A percentile compares a stretch with the other conserved stretches of the same genome.
These are phyloP conservation scores for Dunckerocampus dactyliophorus DNA, from an alignment of 2,113 vertebrate genomes.

Conservation along the genomic window DNA sequence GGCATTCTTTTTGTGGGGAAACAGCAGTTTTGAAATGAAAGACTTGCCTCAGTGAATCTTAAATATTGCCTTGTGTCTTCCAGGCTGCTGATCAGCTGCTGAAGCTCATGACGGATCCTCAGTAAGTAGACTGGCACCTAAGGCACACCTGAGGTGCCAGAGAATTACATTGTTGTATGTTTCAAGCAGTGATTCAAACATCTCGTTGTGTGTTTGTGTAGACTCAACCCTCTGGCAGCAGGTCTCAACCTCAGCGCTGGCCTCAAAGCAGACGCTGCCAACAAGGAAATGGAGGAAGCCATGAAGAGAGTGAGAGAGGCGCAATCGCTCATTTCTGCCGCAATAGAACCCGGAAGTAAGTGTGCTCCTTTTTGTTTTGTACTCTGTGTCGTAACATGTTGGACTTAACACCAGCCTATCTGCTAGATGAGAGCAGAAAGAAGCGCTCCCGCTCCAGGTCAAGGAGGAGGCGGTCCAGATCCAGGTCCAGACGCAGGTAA, in stretches of 20 bases:
- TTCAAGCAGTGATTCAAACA: neutral
- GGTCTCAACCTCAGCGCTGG: constrained; percentile 84
- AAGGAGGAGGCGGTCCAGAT: constrained; percentile 85
- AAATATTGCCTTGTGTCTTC: neutral
- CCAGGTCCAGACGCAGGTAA: constrained; percentile 90
- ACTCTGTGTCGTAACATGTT: neutral
- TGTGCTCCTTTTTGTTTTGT: neutral
- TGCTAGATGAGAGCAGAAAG: constrained; percentile 87
- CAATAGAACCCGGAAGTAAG: constrained; percentile 90
- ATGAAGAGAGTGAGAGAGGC: constrained; percentile 98
- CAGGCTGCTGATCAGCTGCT: constrained; percentile 93
- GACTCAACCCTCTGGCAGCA: constrained; percentile 90
- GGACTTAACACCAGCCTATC: neutral
- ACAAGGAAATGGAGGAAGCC: constrained; percentile 96
- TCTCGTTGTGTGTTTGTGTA: constrained; percentile 49
- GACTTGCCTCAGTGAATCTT: neutral
- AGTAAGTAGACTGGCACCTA: constrained; percentile 75
- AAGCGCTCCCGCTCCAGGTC: constrained; percentile 88
- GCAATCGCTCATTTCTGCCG: constrained; percentile 95
- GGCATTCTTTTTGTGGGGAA: no score
- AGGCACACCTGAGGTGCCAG: no score
- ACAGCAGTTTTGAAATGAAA: neutral
- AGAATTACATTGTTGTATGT: no score
- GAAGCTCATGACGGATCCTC: constrained; percentile 96
- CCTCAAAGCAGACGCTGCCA: constrained; percentile 89